Conservation (phyloP, 1,140 invertebrate genomes). For the Aplysia californica region DNA sequence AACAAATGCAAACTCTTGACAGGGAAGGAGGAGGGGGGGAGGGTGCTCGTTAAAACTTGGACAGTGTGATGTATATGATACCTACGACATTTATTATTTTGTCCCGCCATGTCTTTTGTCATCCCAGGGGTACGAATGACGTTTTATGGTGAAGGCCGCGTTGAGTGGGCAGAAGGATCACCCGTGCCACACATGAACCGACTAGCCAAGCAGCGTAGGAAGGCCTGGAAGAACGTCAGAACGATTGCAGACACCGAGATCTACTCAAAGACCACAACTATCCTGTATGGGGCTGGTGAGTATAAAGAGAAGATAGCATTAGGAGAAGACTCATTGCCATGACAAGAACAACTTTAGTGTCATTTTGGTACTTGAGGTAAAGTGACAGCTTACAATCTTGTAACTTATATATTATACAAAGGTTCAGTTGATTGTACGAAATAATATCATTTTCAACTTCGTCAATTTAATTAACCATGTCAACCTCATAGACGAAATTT, state of each 20-base stretch:
- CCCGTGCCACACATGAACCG: neutral
- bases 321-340: too few relatives aligned
- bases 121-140: constrained; percentile 5
- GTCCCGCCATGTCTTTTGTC: neutral
- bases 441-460: too few relatives aligned
- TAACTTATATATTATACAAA: too few relatives aligned
- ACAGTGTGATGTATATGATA: neutral
- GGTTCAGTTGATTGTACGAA: too few relatives aligned
- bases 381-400: too few relatives aligned
- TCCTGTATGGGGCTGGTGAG: constrained; percentile 12
- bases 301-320: too few relatives aligned
- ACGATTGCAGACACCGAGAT: neutral
- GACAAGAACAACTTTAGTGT: too few relatives aligned
- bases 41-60: neutral
- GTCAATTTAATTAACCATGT: too few relatives aligned
- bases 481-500: too few relatives aligned
- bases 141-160: constrained; percentile 7
- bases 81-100: neutral
- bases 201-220: neutral
- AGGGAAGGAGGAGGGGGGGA: neutral
- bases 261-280: constrained; percentile 16
- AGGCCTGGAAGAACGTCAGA: neutral
- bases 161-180: constrained; percentile 4
- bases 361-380: too few relatives aligned
- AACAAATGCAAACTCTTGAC: neutral